Conservation (phyloP, 2,113 vertebrate genomes). For the Chaetorhynchus papuensis region DNA sequence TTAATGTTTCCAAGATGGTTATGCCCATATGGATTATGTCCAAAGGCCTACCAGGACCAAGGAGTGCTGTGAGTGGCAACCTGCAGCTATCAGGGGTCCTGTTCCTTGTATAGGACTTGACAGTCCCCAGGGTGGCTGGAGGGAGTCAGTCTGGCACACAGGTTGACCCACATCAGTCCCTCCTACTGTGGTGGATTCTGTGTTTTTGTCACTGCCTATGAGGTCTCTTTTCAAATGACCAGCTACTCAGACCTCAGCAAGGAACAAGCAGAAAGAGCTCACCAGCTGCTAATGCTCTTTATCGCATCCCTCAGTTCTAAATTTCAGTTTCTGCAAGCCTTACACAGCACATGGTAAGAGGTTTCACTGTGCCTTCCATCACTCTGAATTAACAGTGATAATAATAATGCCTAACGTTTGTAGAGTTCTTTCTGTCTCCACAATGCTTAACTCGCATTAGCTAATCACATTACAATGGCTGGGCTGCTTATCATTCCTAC, state of each 20-base stretch:
- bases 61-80: no score
- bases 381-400: constrained; percentile 7
- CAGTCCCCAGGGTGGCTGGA: neutral
- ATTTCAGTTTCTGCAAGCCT: constrained; percentile 24
- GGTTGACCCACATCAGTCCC: neutral
- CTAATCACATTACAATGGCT: constrained; percentile 23
- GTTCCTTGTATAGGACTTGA: fast-evolving
- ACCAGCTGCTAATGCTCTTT: neutral
- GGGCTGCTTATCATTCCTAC: constrained; percentile 24
- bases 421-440: neutral
- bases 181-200: neutral
- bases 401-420: constrained; percentile 36
- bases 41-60: neutral
- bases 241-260: neutral
- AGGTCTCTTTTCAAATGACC: neutral
- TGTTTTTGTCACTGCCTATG: neutral
- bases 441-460: constrained; percentile 21
- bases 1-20: neutral
- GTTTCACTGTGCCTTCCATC: constrained; percentile 3
- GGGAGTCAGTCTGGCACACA: neutral
- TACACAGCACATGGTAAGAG: neutral
- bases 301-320: neutral
- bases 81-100: neutral
- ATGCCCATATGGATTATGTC: neutral
- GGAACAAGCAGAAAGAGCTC: neutral